Evolutionary conservation across 1,140 invertebrate genomes (phyloP), one percentile per base, ranked within the genome.

Genomic region (Cardiocondyla obscurior): DNA sequence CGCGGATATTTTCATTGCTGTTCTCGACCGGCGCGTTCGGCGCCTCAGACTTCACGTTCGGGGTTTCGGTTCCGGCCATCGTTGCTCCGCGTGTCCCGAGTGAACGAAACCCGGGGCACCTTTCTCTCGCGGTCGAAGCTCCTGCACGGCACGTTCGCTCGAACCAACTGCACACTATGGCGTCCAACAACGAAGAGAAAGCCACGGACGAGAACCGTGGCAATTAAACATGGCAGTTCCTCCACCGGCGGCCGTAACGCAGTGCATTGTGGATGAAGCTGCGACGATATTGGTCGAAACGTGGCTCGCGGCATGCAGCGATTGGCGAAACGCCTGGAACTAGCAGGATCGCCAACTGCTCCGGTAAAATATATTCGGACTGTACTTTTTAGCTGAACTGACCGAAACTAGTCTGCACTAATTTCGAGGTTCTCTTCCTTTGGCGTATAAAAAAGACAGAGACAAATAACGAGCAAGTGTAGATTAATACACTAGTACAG

Each of bases 41-140:
- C 5, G 83, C 1, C 16, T 93, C 93, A 0, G 82, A 14, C 19
- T 93, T 93, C 0, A 90, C 85, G 10, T 87, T 90, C 1, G 88
- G 67, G 0, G 90, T 90, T 55, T 93, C 93, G 0, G 90, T 86
- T 62, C 91, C 91, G 42, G 91, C 90, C 83, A 85, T 92, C 1
- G n/a, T 67, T 19, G 70, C 19, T 22, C 53, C 49, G 3, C 7
- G 49, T 57, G 3, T 14, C 16, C 49, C 67, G 44, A 28, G 69
- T 60, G 25, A 49, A n/a, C 8, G 30, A 14, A 57, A 58, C 14
- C 49, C 25, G 6, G 1, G 19, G n/a, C n/a, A n/a, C n/a, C 0
- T 28, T 64, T 19, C 5, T 3, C n/a, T 19, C 6, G 8, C 16
- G 36, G 73, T 1, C 16, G 33, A 69, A 16, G 53, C 8, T 42